These are phyloP conservation scores for Acrobasis suavella DNA, from an alignment of 2,888 invertebrate genomes.

Conservation along the genomic window DNA sequence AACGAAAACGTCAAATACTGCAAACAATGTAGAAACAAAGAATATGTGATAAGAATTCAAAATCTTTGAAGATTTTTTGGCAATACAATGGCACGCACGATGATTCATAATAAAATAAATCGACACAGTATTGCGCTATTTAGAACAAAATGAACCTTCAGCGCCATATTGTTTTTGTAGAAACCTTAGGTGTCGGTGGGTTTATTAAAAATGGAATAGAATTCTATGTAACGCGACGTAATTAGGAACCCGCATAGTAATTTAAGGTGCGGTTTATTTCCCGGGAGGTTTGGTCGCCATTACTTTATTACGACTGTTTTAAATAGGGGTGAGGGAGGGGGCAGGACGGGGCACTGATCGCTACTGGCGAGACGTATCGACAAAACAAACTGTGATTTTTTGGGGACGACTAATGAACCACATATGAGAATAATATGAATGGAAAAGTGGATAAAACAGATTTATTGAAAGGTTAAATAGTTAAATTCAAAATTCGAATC, in stretches of 20 bases:
- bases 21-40: too few relatives aligned
- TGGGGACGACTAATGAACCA: background rate
- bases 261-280: slow-evolving; percentile 19
- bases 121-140: too few relatives aligned
- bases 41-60: too few relatives aligned
- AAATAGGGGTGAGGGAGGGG: background rate
- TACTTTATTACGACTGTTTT: slow-evolving; percentile 7
- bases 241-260: slow-evolving; percentile 8
- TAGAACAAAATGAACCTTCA: too few relatives aligned
- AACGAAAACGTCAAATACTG: too few relatives aligned
- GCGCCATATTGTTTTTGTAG: too few relatives aligned
- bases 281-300: slow-evolving; percentile 10
- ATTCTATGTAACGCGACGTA: background rate
- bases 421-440: background rate
- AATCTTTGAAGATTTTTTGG: too few relatives aligned
- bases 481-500: too few relatives aligned
- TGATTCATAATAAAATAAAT: too few relatives aligned
- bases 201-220: background rate
- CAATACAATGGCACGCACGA: too few relatives aligned
- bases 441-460: too few relatives aligned
- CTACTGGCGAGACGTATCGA: background rate
- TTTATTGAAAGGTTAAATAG: too few relatives aligned
- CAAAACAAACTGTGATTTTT: slow-evolving; percentile 9
- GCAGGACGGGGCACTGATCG: background rate
- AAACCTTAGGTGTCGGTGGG: background rate